Base-by-base conservation (phyloP, 2,797 vertebrate species). In the Acrossocheilus wenchowensis region DNA sequence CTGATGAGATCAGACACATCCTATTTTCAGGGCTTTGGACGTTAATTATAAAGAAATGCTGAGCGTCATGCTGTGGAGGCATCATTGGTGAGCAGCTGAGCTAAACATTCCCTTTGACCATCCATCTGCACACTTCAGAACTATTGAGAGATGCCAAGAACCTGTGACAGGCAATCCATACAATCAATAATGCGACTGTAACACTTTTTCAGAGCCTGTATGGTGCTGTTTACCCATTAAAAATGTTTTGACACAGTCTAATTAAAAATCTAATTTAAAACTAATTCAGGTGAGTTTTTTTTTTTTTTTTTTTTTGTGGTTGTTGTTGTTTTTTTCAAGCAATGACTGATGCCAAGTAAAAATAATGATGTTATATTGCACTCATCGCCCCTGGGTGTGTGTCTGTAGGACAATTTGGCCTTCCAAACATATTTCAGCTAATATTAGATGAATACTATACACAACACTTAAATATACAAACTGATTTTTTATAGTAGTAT, bases 81-180 rank as follows among this genome's bases (percentile, higher is more conserved):
- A 45, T 57, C 83, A 71, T n/a, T 72, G 75, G 66, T 54, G 64
- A 84, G 73, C 73, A 84, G 83, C 83, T 84, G 83, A 81, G 84
- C 64, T 86, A 64, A 86, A 86, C 84, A 50, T 64, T 86, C 52
- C 77, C 66, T 79, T 72, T 72, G 52, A 86, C 68, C 68, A 62
- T 81, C 84, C 84, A 81, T 86, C 78, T 81, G 84, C 41, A 64
- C 68, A 71, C 66, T 85, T 69, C 50, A 72, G 75, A n/a, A 17
- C 36, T 60, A 71, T 12, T n/a, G 64, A 79, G 64, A 50, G 48
- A 79, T 34, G 83, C 50, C 83, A 79, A 71, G 83, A 79, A 57
- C 48, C 36, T 79, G 23, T 84, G 74, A 78, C 64, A 54, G 36
- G 50, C 43, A 66, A 84, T 68, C 43, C 60, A 68, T 36, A 10